phyloP scores from a whole-genome alignment of 2,113 vertebrate genomes.

The Pluvialis apricaria region DNA sequence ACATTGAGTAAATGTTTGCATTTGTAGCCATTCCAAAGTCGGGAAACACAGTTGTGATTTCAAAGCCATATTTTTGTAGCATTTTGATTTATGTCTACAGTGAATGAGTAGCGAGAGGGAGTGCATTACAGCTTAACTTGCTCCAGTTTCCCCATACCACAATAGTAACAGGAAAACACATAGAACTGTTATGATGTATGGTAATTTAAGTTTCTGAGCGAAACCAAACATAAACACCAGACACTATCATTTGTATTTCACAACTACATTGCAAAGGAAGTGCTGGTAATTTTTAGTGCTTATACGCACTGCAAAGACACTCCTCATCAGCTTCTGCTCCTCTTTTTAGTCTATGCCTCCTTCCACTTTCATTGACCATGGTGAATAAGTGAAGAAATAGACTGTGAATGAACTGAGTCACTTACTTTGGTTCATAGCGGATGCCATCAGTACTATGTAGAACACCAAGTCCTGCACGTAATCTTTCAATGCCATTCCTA shows the following conservation, averaged over 20 bases:
- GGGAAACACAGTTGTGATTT: background rate
- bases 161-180: background rate
- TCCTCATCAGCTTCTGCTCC: background rate
- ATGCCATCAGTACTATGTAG: constrained; percentile 73
- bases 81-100: background rate
- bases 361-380: accelerated
- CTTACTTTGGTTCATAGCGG: constrained; percentile 87
- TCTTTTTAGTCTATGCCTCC: background rate
- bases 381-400: background rate
- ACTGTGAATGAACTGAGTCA: background rate
- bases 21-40: background rate
- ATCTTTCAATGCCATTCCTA: constrained; percentile 93
- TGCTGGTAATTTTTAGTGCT: background rate
- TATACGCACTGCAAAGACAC: background rate
- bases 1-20: background rate
- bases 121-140: background rate
- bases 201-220: background rate
- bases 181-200: accelerated
- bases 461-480: constrained; percentile 82
- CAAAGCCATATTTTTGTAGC: background rate
- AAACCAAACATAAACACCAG: background rate
- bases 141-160: background rate
- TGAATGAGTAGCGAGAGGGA: background rate
- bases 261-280: background rate
- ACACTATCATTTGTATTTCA: accelerated